Conservation (phyloP, 1,140 invertebrate species). For the Oreohelix idahoensis region DNA sequence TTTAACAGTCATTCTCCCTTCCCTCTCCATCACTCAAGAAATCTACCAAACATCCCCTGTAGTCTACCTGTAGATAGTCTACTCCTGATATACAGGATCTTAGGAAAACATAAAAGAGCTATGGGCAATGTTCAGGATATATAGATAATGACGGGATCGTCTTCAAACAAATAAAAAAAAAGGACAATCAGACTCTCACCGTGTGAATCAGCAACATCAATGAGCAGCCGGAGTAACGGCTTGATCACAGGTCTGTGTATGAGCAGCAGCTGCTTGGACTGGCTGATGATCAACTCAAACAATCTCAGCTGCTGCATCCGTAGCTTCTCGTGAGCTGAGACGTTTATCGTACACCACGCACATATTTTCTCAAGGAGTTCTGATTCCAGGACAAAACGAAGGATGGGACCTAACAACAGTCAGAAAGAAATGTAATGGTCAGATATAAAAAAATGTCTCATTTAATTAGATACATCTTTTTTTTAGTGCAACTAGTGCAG, state of each 20-base stretch:
- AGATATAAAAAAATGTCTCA: no score
- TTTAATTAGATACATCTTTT: no score
- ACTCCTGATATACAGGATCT: no score
- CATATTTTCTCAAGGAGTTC: conserved; percentile 76
- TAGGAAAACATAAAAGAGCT: no score
- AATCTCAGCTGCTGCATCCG: conserved; percentile 85
- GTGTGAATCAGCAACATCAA: conserved; percentile 82
- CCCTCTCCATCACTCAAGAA: no score
- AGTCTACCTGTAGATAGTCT: no score
- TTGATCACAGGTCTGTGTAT: conserved; percentile 91
- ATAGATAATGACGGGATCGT: no score
- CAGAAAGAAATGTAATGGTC: neutral
- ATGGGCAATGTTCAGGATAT: no score
- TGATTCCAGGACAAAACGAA: conserved; percentile 74
- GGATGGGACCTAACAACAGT: conserved; percentile 70
- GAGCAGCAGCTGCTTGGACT: conserved; percentile 81
- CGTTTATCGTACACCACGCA: conserved; percentile 73
- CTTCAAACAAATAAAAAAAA: no score
- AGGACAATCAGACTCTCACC: neutral
- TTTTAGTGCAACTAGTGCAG: no score
- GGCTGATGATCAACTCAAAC: conserved; percentile 84
- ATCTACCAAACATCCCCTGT: no score
- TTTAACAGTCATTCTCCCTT: no score
- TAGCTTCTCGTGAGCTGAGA: conserved; percentile 80
- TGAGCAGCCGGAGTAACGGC: conserved; percentile 87